phyloP scores from a whole-genome alignment of 1,140 invertebrate genomes.

The Zaprionus vittiger region DNA sequence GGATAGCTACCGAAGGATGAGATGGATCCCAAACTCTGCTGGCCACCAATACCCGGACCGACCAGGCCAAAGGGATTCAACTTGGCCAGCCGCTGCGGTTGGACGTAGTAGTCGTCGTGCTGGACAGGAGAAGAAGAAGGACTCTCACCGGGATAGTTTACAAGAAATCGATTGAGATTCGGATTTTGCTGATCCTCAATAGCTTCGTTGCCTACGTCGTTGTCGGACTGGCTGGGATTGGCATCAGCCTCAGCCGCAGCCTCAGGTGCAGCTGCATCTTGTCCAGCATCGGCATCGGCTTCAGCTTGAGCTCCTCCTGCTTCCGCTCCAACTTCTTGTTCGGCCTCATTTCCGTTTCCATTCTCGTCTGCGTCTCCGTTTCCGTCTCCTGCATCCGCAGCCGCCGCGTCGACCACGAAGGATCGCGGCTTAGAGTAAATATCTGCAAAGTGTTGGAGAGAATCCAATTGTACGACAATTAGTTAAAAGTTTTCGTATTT shows the following conservation, averaged over 20 bases:
- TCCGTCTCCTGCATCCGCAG: constrained; percentile 17
- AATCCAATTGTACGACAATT: constrained; percentile 83
- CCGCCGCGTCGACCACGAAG: constrained; percentile 23
- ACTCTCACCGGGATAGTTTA: constrained; percentile 36
- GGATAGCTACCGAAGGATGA: constrained; percentile 14
- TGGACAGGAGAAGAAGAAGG: background rate
- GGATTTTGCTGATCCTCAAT: background rate
- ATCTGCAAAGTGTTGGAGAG: constrained; percentile 83
- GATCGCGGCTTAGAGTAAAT: constrained; percentile 64
- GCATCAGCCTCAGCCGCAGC: background rate
- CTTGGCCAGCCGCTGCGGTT: constrained; percentile 7
- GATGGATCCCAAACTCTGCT: background rate
- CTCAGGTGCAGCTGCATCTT: background rate
- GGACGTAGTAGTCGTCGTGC: constrained; percentile 3
- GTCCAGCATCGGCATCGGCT: background rate
- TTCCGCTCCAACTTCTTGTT: background rate
- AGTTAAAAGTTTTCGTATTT: constrained; percentile 79
- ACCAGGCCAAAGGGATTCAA: constrained; percentile 9
- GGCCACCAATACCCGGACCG: background rate
- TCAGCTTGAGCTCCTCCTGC: background rate
- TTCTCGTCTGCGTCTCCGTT: constrained; percentile 9
- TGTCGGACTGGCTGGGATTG: background rate
- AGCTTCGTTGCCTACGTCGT: background rate
- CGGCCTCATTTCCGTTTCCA: constrained; percentile 3
- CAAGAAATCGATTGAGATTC: constrained; percentile 17